phyloP scores from a whole-genome alignment of 2,113 vertebrate species.

The Pithys albifrons region DNA sequence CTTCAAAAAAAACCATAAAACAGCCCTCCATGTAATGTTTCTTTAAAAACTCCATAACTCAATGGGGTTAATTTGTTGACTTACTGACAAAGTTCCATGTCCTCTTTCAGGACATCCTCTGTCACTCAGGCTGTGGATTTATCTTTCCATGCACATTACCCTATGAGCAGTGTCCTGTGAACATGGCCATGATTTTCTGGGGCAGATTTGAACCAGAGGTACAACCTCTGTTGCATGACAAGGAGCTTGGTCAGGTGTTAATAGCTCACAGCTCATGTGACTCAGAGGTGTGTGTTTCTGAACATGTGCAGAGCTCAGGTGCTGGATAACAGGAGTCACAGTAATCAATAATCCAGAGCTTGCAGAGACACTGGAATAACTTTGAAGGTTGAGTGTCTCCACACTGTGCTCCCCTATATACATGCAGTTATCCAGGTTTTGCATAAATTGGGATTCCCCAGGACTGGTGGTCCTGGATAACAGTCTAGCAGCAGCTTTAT shows the following conservation, averaged over 20 bases:
- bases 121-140: not conserved
- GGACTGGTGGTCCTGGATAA: fast-evolving
- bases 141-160: not conserved
- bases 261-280: not conserved
- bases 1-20: not conserved
- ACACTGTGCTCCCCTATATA: not conserved
- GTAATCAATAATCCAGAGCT: not conserved
- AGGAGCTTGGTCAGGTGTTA: not conserved
- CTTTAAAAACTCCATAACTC: not conserved
- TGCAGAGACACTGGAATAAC: not conserved
- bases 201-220: not conserved
- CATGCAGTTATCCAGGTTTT: not conserved
- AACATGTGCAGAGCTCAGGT: not conserved
- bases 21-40: not conserved
- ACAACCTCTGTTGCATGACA: fast-evolving
- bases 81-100: not conserved
- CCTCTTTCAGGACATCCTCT: not conserved
- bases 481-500: not conserved
- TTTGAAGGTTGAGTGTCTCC: not conserved
- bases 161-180: not conserved
- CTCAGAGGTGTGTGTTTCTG: not conserved
- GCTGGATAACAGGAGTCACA: not conserved
- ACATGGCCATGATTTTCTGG: not conserved
- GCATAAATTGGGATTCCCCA: not conserved
- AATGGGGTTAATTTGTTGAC: not conserved